Conservation (phyloP, 2,113 vertebrate species). For the Pterocles gutturalis region DNA sequence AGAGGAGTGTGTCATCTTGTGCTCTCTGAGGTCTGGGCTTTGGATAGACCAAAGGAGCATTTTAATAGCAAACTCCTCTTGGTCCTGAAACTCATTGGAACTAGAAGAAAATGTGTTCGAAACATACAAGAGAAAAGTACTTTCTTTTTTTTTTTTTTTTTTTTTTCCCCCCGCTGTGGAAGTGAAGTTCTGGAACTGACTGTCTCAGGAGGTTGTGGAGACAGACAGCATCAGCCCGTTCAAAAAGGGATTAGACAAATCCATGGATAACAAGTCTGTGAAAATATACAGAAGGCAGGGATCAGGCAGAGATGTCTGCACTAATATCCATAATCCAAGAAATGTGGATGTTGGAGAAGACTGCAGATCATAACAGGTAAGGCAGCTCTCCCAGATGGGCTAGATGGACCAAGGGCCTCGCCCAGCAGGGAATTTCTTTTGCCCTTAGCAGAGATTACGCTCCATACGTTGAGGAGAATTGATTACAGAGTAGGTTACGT, state of each 20-base stretch:
- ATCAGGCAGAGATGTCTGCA: not conserved
- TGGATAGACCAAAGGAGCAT: not conserved
- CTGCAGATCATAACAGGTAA: no score
- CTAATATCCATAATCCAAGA: not conserved
- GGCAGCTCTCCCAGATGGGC: not conserved
- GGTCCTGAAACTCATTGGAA: not conserved
- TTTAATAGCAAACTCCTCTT: not conserved
- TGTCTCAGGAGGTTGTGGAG: not conserved
- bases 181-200: not conserved
- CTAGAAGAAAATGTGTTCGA: not conserved
- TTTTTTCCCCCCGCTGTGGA: not conserved
- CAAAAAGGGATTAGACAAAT: not conserved
- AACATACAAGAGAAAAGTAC: not conserved
- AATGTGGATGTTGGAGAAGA: not conserved
- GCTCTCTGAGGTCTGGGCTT: not conserved
- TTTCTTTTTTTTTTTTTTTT: not conserved
- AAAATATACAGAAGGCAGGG: not conserved
- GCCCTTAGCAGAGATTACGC: not conserved
- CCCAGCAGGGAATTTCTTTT: not conserved
- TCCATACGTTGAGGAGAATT: not conserved
- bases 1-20: not conserved
- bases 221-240: not conserved
- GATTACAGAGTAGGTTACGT: accelerated
- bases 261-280: not conserved
- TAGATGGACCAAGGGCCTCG: not conserved